phyloP scores from a whole-genome alignment of 2,113 vertebrate genomes.

The Archilochus colubris region DNA sequence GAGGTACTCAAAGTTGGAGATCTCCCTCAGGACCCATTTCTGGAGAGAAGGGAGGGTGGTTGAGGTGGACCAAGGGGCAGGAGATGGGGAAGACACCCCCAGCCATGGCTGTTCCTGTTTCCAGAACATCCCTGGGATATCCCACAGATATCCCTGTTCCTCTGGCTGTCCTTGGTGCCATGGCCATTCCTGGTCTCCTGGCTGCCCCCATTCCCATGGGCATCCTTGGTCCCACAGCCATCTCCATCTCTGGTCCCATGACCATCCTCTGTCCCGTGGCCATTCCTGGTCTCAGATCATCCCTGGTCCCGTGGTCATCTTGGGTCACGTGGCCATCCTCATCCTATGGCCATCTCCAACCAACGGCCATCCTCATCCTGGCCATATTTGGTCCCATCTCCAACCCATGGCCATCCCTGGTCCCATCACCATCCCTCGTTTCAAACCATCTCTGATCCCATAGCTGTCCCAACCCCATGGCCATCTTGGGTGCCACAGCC shows the following conservation, averaged over 20 bases:
- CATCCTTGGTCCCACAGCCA: rapidly evolving
- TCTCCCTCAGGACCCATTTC: slow-evolving; percentile 97
- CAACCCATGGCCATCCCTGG: neutral
- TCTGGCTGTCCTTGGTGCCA: no score
- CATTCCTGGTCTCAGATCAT: no score
- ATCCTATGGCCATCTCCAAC: no score
- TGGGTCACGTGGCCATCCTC: no score
- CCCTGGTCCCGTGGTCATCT: neutral
- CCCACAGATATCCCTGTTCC: neutral
- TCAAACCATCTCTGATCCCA: neutral
- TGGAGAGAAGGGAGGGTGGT: slow-evolving; percentile 25
- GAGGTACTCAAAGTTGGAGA: slow-evolving; percentile 98
- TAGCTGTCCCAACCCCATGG: rapidly evolving
- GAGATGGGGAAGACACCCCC: neutral
- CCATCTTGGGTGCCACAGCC: neutral
- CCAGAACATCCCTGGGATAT: neutral
- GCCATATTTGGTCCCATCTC: no score
- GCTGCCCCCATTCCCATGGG: neutral
- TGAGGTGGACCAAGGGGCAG: neutral
- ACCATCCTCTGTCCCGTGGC: no score
- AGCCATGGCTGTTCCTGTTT: neutral
- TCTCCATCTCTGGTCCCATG: rapidly evolving
- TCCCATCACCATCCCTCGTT: no score
- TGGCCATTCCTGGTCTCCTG: no score
- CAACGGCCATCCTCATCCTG: no score